A percentile compares a stretch with the other conserved stretches of the same genome.
These are phyloP conservation scores for Semnornis frantzii DNA, from an alignment of 2,113 vertebrate species.

Conservation along the genomic window DNA sequence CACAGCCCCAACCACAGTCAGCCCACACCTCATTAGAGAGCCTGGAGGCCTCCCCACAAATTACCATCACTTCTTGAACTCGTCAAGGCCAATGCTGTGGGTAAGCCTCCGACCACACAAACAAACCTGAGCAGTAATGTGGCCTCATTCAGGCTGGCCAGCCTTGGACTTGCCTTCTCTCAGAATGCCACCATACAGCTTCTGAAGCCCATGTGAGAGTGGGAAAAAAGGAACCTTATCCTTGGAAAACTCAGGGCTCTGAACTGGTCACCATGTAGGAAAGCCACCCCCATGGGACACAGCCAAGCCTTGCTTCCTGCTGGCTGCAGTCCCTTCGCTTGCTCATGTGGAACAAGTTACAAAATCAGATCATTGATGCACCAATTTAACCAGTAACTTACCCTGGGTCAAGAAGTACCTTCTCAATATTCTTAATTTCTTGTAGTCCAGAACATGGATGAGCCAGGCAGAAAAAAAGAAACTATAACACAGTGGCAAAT, in stretches of 20 bases:
- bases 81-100: neutral
- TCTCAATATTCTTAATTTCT: neutral
- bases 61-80: neutral
- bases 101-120: conserved; percentile 46
- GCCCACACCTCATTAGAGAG: neutral
- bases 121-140: neutral
- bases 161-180: neutral
- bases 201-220: neutral
- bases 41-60: conserved; percentile 34
- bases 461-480: neutral
- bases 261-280: neutral
- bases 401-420: neutral
- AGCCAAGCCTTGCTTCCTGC: neutral
- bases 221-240: neutral
- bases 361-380: neutral
- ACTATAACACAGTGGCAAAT: neutral
- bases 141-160: conserved; percentile 9
- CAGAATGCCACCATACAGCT: neutral
- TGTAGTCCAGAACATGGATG: neutral
- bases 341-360: neutral
- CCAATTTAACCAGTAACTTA: neutral
- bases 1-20: conserved; percentile 8
- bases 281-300: accelerated
- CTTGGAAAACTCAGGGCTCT: neutral
- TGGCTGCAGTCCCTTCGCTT: neutral